Evolutionary conservation across 2,888 invertebrate species (phyloP).

Genomic region (Parnassius smintheus): DNA sequence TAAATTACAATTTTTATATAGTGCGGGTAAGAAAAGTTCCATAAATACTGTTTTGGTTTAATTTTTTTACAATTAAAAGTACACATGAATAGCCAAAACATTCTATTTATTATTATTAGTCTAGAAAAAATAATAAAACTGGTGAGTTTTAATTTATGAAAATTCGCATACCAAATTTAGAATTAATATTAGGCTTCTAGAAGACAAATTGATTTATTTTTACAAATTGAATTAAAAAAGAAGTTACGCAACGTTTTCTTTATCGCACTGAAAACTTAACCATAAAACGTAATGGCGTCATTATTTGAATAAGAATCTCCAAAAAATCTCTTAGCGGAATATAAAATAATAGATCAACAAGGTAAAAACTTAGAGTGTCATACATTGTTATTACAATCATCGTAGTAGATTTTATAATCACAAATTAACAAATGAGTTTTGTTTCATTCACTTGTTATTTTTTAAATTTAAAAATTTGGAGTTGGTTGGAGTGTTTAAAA

Average conservation of each 20-base stretch:
- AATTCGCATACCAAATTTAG: conserved; percentile 25
- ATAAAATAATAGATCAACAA: conserved; percentile 3
- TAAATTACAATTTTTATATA: conserved; percentile 26
- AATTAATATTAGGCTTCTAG: conserved; percentile 12
- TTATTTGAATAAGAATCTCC: conserved; percentile 5
- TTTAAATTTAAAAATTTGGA: too few relatives aligned
- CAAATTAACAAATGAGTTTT: too few relatives aligned
- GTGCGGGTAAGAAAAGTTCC: conserved; percentile 22
- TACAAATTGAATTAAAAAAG: not conserved
- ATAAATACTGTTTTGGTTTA: conserved; percentile 11
- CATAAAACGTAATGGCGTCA: not conserved
- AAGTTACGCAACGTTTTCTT: not conserved
- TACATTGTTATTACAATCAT: not conserved
- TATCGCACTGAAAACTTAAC: conserved; percentile 22
- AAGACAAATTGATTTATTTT: conserved; percentile 16
- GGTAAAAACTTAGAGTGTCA: conserved; percentile 12
- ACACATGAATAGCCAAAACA: conserved; percentile 16
- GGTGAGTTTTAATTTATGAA: conserved; percentile 20
- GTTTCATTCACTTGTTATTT: too few relatives aligned
- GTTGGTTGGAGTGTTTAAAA: not conserved
- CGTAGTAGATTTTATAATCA: too few relatives aligned
- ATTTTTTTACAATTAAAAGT: conserved; percentile 10
- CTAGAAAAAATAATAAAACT: conserved; percentile 16
- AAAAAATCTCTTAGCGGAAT: conserved; percentile 3
- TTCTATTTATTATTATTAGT: conserved; percentile 16